Conservation (phyloP, 2,888 invertebrate genomes). For the Leucania comma region DNA sequence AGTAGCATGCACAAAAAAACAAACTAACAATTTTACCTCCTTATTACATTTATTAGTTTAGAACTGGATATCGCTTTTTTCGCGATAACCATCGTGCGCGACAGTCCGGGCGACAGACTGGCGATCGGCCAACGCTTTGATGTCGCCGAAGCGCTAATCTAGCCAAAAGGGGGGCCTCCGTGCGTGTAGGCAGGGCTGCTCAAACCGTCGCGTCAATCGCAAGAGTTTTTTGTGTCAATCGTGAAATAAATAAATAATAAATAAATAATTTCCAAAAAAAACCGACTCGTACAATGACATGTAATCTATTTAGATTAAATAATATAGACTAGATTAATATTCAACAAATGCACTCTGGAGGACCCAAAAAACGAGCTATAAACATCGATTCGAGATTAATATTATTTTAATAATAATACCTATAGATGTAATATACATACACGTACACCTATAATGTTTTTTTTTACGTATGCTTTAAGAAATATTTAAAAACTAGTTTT, state of each 20-base stretch:
- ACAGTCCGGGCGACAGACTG: constrained; percentile 54
- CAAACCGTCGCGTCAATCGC: neutral
- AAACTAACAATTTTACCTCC: neutral
- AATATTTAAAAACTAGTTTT: no score
- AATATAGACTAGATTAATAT: no score
- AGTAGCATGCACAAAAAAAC: neutral
- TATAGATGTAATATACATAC: no score
- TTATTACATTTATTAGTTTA: neutral
- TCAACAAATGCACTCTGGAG: no score
- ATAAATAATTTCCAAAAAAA: neutral
- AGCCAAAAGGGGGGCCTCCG: constrained; percentile 59
- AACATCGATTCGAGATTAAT: no score
- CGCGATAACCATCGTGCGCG: constrained; percentile 54
- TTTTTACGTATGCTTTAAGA: no score
- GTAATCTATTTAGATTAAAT: no score
- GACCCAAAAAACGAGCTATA: no score
- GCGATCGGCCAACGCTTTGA: constrained; percentile 65
- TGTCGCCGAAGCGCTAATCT: constrained; percentile 65
- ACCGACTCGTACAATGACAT: no score
- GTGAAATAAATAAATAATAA: no score
- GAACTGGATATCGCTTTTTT: constrained; percentile 18
- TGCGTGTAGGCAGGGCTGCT: constrained; percentile 20
- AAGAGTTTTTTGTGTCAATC: neutral
- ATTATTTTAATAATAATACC: no score
- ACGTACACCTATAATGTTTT: no score